Conservation (phyloP, 2,888 invertebrate species). For the Acrobasis suavella region DNA sequence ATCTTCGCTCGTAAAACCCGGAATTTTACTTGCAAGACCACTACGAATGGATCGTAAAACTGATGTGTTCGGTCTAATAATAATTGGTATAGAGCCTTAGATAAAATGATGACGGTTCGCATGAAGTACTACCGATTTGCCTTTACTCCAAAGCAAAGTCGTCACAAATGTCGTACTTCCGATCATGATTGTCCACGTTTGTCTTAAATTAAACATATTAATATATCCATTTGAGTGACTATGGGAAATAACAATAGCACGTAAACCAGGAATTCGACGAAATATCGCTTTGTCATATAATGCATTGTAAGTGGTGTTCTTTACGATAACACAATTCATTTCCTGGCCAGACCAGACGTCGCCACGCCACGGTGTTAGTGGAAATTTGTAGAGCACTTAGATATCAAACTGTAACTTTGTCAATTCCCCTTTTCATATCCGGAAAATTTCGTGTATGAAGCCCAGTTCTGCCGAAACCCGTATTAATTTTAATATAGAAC, state of each 20-base stretch:
- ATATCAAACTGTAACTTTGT: neutral
- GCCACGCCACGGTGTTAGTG: neutral
- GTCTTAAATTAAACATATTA: neutral
- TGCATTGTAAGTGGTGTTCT: neutral
- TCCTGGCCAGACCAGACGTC: constrained; percentile 15
- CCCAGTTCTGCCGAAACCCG: too few species aligned
- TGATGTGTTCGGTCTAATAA: neutral
- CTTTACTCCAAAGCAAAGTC: neutral
- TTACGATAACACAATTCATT: neutral
- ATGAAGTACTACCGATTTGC: neutral
- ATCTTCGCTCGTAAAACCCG: constrained; percentile 5
- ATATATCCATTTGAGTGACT: neutral
- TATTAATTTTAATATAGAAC: neutral
- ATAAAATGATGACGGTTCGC: neutral
- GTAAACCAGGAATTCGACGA: neutral
- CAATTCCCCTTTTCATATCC: neutral
- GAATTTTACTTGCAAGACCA: constrained; percentile 6
- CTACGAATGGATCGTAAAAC: neutral
- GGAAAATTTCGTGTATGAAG: neutral
- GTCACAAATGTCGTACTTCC: neutral
- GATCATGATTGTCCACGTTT: neutral
- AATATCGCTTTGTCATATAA: neutral
- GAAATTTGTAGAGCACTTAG: neutral
- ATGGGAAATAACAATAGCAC: neutral
- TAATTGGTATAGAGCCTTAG: neutral